Conservation (phyloP, 2,797 vertebrate genomes). For the Vireo griseus region DNA sequence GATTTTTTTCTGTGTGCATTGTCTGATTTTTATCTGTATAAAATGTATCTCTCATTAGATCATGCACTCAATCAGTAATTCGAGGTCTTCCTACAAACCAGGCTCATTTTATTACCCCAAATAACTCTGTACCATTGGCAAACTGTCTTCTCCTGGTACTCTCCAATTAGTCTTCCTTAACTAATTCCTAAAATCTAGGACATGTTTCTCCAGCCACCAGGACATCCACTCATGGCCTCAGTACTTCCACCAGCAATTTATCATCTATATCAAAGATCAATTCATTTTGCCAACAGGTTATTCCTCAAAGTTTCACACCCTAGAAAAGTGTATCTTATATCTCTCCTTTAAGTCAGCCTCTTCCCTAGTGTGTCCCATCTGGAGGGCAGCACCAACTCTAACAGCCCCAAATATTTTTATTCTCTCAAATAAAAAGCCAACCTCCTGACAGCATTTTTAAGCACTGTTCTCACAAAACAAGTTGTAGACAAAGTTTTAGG, state of each 20-base stretch:
- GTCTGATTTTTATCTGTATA: not conserved
- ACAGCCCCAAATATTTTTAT: not conserved
- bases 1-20: not conserved
- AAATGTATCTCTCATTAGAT: not conserved
- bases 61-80: not conserved
- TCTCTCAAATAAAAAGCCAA: not conserved
- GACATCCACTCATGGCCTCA: not conserved
- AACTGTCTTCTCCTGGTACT: not conserved
- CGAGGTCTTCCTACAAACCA: not conserved
- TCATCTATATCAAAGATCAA: not conserved
- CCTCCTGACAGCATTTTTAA: not conserved
- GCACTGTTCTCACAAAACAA: not conserved
- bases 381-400: not conserved
- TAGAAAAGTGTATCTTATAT: not conserved
- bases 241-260: not conserved
- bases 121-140: not conserved
- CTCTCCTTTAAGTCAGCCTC: not conserved
- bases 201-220: not conserved
- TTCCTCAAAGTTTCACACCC: not conserved
- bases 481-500: not conserved
- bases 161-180: not conserved
- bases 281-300: not conserved
- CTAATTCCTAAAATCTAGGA: not conserved
- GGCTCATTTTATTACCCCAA: not conserved
- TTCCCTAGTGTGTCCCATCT: not conserved